These are phyloP conservation scores for Metopia argyrocephala DNA, from an alignment of 2,888 invertebrate genomes.

Conservation along the genomic window DNA sequence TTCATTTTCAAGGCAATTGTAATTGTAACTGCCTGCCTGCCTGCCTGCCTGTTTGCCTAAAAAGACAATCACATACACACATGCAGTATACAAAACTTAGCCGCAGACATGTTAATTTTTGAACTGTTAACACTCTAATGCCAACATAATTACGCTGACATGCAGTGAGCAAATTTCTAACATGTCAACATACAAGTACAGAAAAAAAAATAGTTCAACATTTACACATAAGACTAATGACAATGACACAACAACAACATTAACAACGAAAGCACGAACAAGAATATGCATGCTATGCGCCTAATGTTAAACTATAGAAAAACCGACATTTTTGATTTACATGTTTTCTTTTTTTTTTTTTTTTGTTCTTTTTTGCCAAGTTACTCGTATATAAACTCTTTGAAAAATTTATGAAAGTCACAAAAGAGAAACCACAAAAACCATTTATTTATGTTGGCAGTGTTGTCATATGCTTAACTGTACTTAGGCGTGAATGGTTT, in stretches of 20 bases:
- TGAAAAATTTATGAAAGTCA: slow-evolving; percentile 58
- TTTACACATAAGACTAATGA: slow-evolving; percentile 43
- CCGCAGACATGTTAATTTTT: slow-evolving; percentile 68
- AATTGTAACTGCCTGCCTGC: slow-evolving; percentile 57
- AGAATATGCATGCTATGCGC: slow-evolving; percentile 38
- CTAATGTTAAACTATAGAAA: slow-evolving; percentile 53
- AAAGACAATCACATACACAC: background rate
- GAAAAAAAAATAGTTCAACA: background rate
- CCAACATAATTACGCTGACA: slow-evolving; percentile 66
- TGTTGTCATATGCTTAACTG: background rate
- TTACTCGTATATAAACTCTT: slow-evolving; percentile 49
- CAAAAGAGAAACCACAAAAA: slow-evolving; percentile 51
- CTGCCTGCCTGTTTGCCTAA: too few relatives aligned
- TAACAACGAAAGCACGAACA: slow-evolving; percentile 11
- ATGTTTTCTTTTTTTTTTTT: slow-evolving; percentile 19
- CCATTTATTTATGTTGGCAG: slow-evolving; percentile 56
- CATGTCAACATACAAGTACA: slow-evolving; percentile 31
- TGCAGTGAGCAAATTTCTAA: slow-evolving; percentile 59
- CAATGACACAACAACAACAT: slow-evolving; percentile 54
- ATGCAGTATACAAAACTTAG: slow-evolving; percentile 49
- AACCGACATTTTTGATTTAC: slow-evolving; percentile 5
- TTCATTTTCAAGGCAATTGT: slow-evolving; percentile 61
- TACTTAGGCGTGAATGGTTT: slow-evolving; percentile 9
- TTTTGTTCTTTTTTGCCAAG: background rate
- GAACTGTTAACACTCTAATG: slow-evolving; percentile 68